A percentile compares a stretch with the other conserved stretches of the same genome.
These are phyloP conservation scores for Tetraneura akinire DNA, from an alignment of 1,140 invertebrate species.

Conservation along the genomic window DNA sequence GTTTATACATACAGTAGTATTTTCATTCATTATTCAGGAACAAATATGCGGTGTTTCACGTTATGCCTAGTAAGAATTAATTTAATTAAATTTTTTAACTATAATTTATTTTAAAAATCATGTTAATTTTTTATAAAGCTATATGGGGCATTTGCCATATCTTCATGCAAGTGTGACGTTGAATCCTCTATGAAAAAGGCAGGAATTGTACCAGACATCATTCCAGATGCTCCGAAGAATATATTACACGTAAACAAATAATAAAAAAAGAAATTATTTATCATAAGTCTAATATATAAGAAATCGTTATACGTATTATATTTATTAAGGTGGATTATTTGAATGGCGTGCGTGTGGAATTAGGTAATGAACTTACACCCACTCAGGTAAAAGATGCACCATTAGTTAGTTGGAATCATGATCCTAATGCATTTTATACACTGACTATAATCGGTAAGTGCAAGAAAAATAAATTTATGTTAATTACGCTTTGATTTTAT, in stretches of 20 bases:
- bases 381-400: conserved; percentile 71
- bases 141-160: background rate
- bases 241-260: conserved; percentile 61
- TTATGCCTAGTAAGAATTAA: background rate
- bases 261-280: too few relatives aligned
- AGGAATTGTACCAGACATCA: conserved; percentile 72
- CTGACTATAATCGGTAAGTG: conserved; percentile 70
- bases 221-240: conserved; percentile 64
- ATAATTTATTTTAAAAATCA: background rate
- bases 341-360: conserved; percentile 62
- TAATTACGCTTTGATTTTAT: background rate
- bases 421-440: conserved; percentile 69
- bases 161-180: background rate
- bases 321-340: conserved; percentile 67
- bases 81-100: background rate
- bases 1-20: too few relatives aligned
- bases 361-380: conserved; percentile 77
- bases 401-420: conserved; percentile 66
- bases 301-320: too few relatives aligned
- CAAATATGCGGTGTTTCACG: background rate
- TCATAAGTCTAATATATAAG: too few relatives aligned
- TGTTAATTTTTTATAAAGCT: background rate
- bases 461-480: background rate
- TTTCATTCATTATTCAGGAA: too few relatives aligned
- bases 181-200: conserved; percentile 48